phyloP scores from a whole-genome alignment of 1,140 invertebrate species.

The Anthonomus grandis region DNA sequence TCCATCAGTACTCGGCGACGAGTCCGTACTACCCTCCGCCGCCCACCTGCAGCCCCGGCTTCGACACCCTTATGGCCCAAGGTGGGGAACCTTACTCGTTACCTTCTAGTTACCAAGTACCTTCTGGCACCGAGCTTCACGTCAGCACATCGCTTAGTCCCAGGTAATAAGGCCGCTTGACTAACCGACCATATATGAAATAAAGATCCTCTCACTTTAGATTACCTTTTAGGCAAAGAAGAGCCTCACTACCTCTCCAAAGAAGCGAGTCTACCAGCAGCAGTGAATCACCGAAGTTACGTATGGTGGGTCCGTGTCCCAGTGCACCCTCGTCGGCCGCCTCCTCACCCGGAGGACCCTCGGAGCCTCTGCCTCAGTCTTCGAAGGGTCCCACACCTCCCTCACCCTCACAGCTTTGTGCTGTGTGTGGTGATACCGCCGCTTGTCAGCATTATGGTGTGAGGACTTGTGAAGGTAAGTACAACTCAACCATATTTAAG shows the following conservation, averaged over 20 bases:
- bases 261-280: conserved; percentile 72
- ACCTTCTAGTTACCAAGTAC: conserved; percentile 54
- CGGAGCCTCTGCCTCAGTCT: conserved; percentile 34
- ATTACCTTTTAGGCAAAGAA: conserved; percentile 50
- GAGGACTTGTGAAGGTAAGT: conserved; percentile 77
- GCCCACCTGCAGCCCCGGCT: conserved; percentile 55
- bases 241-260: conserved; percentile 70
- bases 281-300: conserved; percentile 62
- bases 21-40: conserved; percentile 55
- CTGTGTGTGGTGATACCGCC: conserved; percentile 97
- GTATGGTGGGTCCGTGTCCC: conserved; percentile 51
- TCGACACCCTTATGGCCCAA: conserved; percentile 52
- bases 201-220: background rate
- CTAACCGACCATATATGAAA: background rate
- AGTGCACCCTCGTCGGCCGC: conserved; percentile 64
- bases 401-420: conserved; percentile 84
- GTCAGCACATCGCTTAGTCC: conserved; percentile 55
- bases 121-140: conserved; percentile 56
- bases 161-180: conserved; percentile 44
- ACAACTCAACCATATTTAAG: background rate
- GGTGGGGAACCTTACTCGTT: conserved; percentile 58
- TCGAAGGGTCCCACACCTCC: conserved; percentile 59
- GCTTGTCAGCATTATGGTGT: conserved; percentile 99
- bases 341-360: conserved; percentile 57
- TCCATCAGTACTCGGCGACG: conserved; percentile 51